Evolutionary conservation across 2,113 vertebrate species (phyloP).

Genomic region (Eonycteris spelaea): DNA sequence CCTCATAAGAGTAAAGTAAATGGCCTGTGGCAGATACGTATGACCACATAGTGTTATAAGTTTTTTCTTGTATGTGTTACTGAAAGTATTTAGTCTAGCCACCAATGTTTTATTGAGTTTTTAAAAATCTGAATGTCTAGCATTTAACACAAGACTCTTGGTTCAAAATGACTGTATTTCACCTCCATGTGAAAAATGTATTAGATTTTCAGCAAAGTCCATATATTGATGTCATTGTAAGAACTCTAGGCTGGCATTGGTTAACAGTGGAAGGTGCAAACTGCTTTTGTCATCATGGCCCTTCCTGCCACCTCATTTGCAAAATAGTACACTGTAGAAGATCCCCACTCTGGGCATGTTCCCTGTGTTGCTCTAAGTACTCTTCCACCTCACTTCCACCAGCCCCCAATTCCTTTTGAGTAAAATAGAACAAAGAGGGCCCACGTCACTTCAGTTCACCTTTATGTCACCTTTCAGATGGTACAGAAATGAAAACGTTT

Average conservation of each 20-base stretch:
- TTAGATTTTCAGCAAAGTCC: neutral
- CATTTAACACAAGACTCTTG: constrained; percentile 17
- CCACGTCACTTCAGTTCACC: neutral
- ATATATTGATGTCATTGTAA: neutral
- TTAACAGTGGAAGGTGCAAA: neutral
- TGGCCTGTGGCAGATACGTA: neutral
- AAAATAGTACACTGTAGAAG: neutral
- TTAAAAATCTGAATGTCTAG: neutral
- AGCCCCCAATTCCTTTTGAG: neutral
- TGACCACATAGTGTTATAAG: neutral
- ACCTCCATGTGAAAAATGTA: neutral
- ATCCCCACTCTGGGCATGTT: neutral
- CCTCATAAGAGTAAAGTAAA: constrained; percentile 56
- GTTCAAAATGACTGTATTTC: constrained; percentile 10
- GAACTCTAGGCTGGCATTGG: neutral
- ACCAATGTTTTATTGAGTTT: constrained; percentile 50
- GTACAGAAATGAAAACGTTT: neutral
- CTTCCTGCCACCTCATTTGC: neutral
- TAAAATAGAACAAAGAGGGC: neutral
- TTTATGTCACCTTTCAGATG: neutral
- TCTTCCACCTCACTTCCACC: neutral
- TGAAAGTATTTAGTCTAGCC: constrained; percentile 38
- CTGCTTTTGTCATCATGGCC: neutral
- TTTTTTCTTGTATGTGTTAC: neutral
- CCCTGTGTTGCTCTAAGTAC: neutral